These are phyloP conservation scores for Phoenicopterus ruber DNA, from an alignment of 2,113 vertebrate genomes.

Conservation along the genomic window DNA sequence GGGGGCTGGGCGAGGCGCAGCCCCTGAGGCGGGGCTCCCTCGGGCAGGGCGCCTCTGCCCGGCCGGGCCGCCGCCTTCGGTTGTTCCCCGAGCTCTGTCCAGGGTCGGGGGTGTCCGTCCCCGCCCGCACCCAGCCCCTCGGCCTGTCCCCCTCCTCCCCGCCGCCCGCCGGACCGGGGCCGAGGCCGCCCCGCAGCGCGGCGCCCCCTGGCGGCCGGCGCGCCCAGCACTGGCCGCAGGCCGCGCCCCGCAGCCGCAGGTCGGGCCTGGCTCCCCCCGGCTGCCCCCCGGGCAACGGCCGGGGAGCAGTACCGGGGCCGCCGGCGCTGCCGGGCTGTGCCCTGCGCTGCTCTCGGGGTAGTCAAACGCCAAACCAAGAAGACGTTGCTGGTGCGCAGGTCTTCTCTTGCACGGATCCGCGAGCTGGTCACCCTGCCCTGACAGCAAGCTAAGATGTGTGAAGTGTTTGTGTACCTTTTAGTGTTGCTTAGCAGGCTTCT, in stretches of 20 bases:
- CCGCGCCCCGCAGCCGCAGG: accelerated
- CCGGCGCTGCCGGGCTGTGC: neutral
- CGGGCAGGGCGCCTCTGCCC: neutral
- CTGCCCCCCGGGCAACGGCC: too few species aligned
- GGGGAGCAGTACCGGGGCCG: neutral
- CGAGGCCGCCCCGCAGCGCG: neutral
- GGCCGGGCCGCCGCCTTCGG: accelerated
- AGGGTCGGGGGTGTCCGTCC: neutral
- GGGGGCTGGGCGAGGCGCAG: accelerated
- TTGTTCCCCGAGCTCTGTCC: neutral
- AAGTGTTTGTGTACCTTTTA: neutral
- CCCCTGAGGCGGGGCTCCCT: too few species aligned
- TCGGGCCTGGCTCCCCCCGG: too few species aligned
- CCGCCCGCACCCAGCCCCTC: too few species aligned
- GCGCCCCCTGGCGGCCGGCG: neutral
- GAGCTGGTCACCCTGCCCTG: neutral
- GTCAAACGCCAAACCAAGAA: accelerated
- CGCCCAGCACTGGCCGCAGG: neutral
- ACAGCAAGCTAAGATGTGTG: neutral
- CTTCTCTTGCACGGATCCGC: neutral
- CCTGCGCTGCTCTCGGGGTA: accelerated
- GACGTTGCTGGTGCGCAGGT: neutral
- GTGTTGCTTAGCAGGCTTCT: neutral
- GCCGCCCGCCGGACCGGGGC: too few species aligned
- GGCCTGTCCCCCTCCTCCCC: too few species aligned